A percentile compares a stretch with the other conserved stretches of the same genome.
Evolutionary conservation across 53 echinoderm and acorn worm species (phyloP).

Genomic region (Paracentrotus lividus): DNA sequence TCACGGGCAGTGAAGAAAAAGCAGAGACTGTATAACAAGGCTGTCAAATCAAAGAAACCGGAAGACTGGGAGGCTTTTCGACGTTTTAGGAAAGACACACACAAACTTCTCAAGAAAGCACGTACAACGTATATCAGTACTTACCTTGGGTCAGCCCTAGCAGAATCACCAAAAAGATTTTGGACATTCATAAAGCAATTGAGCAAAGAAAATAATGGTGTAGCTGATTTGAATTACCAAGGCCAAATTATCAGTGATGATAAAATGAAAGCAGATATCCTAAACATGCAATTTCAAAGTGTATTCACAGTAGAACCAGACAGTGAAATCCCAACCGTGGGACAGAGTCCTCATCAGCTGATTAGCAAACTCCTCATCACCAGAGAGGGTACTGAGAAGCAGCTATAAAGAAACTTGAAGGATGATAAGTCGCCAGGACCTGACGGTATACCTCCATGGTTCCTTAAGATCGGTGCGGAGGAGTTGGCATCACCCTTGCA

Average conservation of each 20-base stretch:
- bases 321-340: no score
- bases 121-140: constrained; percentile 29
- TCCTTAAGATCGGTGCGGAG: neutral
- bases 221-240: neutral
- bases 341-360: neutral
- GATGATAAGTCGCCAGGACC: neutral
- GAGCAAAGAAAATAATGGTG: neutral
- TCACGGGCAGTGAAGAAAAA: constrained; percentile 59
- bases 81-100: neutral
- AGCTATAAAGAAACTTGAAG: no score
- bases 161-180: neutral
- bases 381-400: neutral
- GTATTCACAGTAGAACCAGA: no score
- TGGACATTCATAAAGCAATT: neutral
- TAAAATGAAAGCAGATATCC: neutral
- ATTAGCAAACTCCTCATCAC: neutral
- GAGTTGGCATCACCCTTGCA: neutral
- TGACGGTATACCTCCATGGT: neutral
- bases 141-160: neutral
- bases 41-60: neutral
- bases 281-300: no score
- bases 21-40: constrained; percentile 61
- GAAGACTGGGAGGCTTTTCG: constrained; percentile 50
- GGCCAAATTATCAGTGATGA: neutral
- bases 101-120: constrained; percentile 43